Evolutionary conservation across 37 sponge, comb jelly and placozoan genomes (phyloP), one percentile per base, ranked within the genome.

Genomic region (Bolinopsis microptera): DNA sequence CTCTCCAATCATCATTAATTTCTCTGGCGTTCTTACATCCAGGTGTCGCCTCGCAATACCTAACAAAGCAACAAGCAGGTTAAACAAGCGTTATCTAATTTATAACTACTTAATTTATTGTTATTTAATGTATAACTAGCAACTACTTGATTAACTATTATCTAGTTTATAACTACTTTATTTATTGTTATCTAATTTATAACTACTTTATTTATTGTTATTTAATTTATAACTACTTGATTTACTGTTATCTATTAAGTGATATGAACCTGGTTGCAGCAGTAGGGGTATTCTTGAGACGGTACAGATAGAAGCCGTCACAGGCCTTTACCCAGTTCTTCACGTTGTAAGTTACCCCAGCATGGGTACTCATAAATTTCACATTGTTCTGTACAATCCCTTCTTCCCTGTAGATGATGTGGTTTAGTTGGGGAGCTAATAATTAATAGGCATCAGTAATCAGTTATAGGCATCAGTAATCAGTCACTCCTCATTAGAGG

Each of bases 41-140:
- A 39, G 90, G 30, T 2, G 90, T 86, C 1, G 90, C 90, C 39
- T 86, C 90, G 31, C 90, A 86, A 30, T 86, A 86, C 36, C 90
- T 48, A 13, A 13, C 13, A 48, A 48, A 48, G 61, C 13, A 48
- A n/a, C n/a, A n/a, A n/a, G n/a, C n/a, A n/a, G n/a, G n/a, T n/a
- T n/a, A n/a, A n/a, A n/a, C n/a, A n/a, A n/a, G n/a, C n/a, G n/a
- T n/a, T n/a, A n/a, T n/a, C n/a, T n/a, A n/a, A n/a, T n/a, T n/a
- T n/a, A n/a, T n/a, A n/a, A n/a, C n/a, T n/a, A n/a, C n/a, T n/a
- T n/a, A n/a, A n/a, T n/a, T n/a, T n/a, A n/a, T n/a, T n/a, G n/a
- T n/a, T n/a, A n/a, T n/a, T n/a, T n/a, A n/a, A n/a, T n/a, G n/a
- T n/a, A n/a, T n/a, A n/a, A n/a, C n/a, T n/a, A n/a, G n/a, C n/a